These are phyloP conservation scores for Polia nebulosa DNA, from an alignment of 2,888 invertebrate species.

Conservation along the genomic window DNA sequence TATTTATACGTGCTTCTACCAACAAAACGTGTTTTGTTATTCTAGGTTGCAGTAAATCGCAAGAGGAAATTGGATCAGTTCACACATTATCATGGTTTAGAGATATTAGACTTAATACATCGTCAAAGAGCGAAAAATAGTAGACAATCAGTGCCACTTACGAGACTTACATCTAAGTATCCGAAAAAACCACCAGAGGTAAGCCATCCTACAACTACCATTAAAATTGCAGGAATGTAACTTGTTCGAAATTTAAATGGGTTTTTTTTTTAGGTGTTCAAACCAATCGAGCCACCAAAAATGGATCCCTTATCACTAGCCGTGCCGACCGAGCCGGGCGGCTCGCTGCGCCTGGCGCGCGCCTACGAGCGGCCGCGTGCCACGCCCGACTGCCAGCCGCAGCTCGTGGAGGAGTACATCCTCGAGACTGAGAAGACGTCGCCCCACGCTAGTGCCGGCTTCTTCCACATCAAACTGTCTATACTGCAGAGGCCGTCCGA, in stretches of 20 bases:
- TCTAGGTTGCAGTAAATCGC: slow-evolving; percentile 94
- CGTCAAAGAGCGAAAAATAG: slow-evolving; percentile 89
- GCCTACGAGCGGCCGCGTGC: slow-evolving; percentile 92
- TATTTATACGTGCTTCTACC: not conserved
- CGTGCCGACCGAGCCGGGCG: slow-evolving; percentile 88
- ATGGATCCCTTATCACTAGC: slow-evolving; percentile 91
- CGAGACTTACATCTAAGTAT: slow-evolving; percentile 87
- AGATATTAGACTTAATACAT: slow-evolving; percentile 93
- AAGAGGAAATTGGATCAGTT: slow-evolving; percentile 97
- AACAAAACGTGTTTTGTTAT: slow-evolving; percentile 33
- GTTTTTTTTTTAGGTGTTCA: slow-evolving; percentile 86
- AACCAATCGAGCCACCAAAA: slow-evolving; percentile 92
- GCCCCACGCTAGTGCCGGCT: slow-evolving; percentile 91
- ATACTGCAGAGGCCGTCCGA: slow-evolving; percentile 97
- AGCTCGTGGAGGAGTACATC: slow-evolving; percentile 96
- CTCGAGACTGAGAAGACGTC: slow-evolving; percentile 95
- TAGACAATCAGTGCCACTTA: slow-evolving; percentile 85
- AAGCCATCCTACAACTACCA: slow-evolving; percentile 31
- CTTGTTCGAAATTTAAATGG: not conserved
- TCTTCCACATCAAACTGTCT: slow-evolving; percentile 96
- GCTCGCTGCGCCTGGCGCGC: slow-evolving; percentile 83
- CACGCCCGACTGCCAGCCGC: slow-evolving; percentile 94
- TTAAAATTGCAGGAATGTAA: not conserved
- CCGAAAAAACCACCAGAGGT: slow-evolving; percentile 91
- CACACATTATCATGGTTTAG: slow-evolving; percentile 95